Percentiles rank a stretch among this genome's conserved stretches.
phyloP scores from a whole-genome alignment of 2,888 invertebrate genomes.

The Caenorhabditis sp. region DNA sequence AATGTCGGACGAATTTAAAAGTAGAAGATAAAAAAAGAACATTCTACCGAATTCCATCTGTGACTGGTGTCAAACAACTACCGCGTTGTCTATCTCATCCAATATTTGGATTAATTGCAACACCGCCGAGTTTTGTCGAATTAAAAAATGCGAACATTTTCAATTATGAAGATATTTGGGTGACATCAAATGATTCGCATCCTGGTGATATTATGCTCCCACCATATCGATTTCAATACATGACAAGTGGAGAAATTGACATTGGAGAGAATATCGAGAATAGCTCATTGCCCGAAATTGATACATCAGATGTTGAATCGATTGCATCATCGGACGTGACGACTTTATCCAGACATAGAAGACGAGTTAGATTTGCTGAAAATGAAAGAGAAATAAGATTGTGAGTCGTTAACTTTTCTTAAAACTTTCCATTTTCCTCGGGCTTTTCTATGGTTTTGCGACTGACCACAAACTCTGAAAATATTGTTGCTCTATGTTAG shows the following conservation, averaged over 20 bases:
- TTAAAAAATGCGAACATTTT: background rate
- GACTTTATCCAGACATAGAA: no score
- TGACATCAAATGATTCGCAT: background rate
- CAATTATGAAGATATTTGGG: background rate
- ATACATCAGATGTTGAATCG: background rate
- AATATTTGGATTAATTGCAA: background rate
- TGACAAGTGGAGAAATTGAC: background rate
- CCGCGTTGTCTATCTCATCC: background rate
- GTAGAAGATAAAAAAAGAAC: background rate
- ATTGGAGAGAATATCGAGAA: background rate
- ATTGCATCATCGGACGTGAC: background rate
- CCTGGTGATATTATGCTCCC: background rate
- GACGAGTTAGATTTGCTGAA: background rate
- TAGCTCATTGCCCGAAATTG: no score
- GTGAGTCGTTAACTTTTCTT: no score
- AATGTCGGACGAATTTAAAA: background rate
- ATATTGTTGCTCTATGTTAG: no score
- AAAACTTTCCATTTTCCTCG: no score
- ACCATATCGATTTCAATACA: background rate
- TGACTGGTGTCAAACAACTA: background rate
- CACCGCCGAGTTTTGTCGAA: background rate
- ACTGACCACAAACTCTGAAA: no score
- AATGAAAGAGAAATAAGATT: no score
- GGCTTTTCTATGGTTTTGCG: no score
- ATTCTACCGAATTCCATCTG: background rate